Percentiles rank a stretch among this genome's conserved stretches.
Conservation (phyloP, 2,113 vertebrate species). For the Dissostichus mawsoni region DNA sequence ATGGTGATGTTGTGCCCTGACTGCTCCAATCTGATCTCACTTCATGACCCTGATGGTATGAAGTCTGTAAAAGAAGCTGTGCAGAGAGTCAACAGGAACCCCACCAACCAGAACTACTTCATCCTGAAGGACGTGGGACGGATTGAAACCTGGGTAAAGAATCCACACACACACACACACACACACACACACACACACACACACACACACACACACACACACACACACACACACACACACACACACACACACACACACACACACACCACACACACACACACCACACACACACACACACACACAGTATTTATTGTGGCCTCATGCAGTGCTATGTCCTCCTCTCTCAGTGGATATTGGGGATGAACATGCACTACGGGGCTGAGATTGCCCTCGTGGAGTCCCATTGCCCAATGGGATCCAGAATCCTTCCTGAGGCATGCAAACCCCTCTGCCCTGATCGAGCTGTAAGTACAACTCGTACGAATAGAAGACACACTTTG, state of each 20-base stretch:
- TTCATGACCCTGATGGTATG: background rate
- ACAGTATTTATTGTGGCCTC: background rate
- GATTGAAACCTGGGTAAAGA: background rate
- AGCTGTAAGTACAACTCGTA: too few relatives aligned
- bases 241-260: too few relatives aligned
- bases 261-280: too few relatives aligned
- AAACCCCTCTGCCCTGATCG: too few relatives aligned
- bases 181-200: too few relatives aligned
- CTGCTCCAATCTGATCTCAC: background rate
- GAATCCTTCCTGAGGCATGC: too few relatives aligned
- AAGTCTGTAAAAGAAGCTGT: background rate
- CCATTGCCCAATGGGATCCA: too few relatives aligned
- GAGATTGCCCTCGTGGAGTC: too few relatives aligned
- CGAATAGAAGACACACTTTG: too few relatives aligned
- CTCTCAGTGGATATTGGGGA: background rate
- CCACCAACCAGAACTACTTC: background rate
- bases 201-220: background rate
- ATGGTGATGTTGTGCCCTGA: background rate
- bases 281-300: too few relatives aligned
- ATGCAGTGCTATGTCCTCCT: background rate
- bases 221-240: too few relatives aligned
- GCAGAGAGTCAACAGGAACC: slow-evolving; percentile 16
- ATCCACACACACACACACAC: background rate
- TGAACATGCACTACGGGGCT: too few relatives aligned
- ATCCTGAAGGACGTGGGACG: slow-evolving; percentile 41